Percentiles rank a stretch among this genome's conserved stretches.
Conservation (phyloP, 2,888 invertebrate genomes). For the Urechis unicinctus region DNA sequence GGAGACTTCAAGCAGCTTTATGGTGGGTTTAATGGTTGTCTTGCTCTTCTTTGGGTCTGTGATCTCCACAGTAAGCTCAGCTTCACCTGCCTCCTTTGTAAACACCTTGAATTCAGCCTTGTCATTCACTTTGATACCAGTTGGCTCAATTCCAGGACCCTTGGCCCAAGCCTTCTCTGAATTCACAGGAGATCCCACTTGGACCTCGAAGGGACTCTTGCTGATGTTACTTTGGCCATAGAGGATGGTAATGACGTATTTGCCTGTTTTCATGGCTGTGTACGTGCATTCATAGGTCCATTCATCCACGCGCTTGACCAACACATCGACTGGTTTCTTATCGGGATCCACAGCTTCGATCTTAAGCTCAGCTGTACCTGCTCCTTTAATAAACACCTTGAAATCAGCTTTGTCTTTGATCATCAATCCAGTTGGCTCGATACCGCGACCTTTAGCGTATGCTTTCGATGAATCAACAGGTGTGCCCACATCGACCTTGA, state of each 20-base stretch:
- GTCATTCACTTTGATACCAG: constrained; percentile 73
- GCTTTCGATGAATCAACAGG: constrained; percentile 73
- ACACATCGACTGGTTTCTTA: constrained; percentile 64
- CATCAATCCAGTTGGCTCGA: constrained; percentile 72
- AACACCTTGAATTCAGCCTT: constrained; percentile 72
- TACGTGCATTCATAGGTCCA: constrained; percentile 46
- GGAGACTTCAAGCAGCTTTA: constrained; percentile 59
- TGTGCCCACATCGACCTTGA: constrained; percentile 61
- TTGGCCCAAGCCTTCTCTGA: constrained; percentile 72
- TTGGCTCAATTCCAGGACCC: constrained; percentile 73
- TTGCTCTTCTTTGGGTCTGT: background rate
- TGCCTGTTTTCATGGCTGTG: constrained; percentile 63
- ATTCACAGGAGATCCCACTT: constrained; percentile 65
- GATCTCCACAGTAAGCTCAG: constrained; percentile 65
- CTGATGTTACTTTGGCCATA: constrained; percentile 75
- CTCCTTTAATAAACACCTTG: constrained; percentile 71
- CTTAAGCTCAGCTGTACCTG: constrained; percentile 68
- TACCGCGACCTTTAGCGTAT: constrained; percentile 72
- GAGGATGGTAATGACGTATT: constrained; percentile 69
- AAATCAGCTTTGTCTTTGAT: constrained; percentile 77
- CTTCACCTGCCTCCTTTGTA: constrained; percentile 62
- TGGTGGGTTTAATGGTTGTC: constrained; percentile 10
- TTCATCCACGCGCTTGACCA: constrained; percentile 51
- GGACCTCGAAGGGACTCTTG: constrained; percentile 68
- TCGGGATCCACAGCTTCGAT: constrained; percentile 70